Conservation (phyloP, 2,888 invertebrate genomes). For the Quadriops clusia region DNA sequence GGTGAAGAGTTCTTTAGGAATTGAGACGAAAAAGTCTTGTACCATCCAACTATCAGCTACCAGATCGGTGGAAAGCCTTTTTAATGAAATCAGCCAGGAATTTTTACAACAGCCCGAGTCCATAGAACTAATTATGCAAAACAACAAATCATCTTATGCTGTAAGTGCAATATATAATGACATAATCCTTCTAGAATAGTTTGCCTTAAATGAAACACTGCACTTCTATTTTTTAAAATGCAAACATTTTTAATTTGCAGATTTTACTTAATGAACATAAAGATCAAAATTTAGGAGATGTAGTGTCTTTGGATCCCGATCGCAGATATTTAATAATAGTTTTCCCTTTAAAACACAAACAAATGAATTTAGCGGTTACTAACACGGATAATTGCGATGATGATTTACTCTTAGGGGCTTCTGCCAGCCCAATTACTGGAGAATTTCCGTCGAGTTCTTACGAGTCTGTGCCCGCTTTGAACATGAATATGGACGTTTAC, state of each 20-base stretch:
- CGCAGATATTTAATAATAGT: conserved; percentile 26
- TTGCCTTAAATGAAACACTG: conserved; percentile 5
- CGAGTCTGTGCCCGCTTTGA: conserved; percentile 16
- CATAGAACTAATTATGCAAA: conserved; percentile 35
- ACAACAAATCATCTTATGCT: conserved; percentile 14
- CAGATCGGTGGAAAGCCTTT: conserved; percentile 35
- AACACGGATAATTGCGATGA: conserved; percentile 28
- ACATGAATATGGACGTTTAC: conserved; percentile 19
- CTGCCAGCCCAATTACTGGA: conserved; percentile 35
- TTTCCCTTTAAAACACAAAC: conserved; percentile 16
- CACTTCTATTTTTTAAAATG: too few relatives aligned
- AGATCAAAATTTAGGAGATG: conserved; percentile 36
- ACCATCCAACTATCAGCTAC: conserved; percentile 32
- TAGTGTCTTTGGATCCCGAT: conserved; percentile 31
- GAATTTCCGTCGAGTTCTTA: conserved; percentile 15
- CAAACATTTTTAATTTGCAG: conserved; percentile 26
- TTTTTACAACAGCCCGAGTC: conserved; percentile 37
- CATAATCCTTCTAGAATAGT: conserved; percentile 2
- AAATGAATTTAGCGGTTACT: conserved; percentile 22
- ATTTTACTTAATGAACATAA: conserved; percentile 34
- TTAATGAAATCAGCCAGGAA: conserved; percentile 37
- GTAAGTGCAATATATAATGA: background rate
- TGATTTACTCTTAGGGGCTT: conserved; percentile 36
- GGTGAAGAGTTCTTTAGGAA: conserved; percentile 21
- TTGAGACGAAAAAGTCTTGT: conserved; percentile 21